Conservation (phyloP, 2,797 vertebrate species). For the Hipposideros larvatus region DNA sequence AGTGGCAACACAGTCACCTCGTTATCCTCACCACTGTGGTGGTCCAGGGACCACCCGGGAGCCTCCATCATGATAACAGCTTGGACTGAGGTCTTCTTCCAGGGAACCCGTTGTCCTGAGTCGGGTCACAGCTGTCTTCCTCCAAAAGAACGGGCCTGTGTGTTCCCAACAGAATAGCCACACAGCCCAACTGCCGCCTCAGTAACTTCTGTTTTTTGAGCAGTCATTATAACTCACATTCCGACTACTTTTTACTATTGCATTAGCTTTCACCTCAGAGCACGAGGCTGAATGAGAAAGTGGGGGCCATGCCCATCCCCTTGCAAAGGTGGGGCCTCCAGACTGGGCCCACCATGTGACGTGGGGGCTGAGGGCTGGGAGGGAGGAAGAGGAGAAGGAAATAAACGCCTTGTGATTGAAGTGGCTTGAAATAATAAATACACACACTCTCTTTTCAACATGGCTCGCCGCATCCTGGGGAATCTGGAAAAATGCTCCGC, state of each 20-base stretch:
- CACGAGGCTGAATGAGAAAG: background rate
- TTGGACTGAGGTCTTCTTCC: background rate
- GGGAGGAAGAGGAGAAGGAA: conserved; percentile 69
- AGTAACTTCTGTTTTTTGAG: background rate
- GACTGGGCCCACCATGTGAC: background rate
- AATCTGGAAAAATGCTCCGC: conserved; percentile 85
- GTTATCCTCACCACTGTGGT: background rate
- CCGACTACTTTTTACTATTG: rapidly evolving
- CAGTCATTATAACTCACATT: rapidly evolving
- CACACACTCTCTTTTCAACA: conserved; percentile 84
- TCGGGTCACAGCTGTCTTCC: background rate
- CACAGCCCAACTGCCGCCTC: background rate
- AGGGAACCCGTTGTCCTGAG: background rate
- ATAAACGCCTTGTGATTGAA: conserved; percentile 81
- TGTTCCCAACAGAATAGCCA: background rate
- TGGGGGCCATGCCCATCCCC: rapidly evolving
- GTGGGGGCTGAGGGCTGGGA: background rate
- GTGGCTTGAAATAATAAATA: conserved; percentile 87
- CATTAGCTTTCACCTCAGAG: background rate
- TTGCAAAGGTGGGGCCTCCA: background rate
- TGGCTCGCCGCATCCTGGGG: conserved; percentile 87
- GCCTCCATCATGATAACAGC: background rate
- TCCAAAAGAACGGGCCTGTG: background rate
- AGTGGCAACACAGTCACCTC: conserved; percentile 49
- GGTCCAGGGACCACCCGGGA: conserved; percentile 36